Conservation (phyloP, 2,797 vertebrate species). For the Cephalopachus bancanus region DNA sequence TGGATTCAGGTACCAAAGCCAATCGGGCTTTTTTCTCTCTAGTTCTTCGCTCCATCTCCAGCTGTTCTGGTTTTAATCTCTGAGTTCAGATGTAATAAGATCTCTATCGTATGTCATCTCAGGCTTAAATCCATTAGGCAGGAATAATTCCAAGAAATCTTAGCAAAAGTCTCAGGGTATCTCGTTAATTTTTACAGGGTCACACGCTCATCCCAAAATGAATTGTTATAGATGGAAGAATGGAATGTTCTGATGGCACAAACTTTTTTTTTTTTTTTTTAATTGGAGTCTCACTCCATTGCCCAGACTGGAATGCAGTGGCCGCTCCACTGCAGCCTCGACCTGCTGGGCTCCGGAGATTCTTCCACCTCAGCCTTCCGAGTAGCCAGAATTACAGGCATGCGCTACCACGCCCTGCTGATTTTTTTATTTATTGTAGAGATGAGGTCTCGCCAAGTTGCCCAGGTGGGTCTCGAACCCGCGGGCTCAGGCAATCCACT, state of each 20-base stretch:
- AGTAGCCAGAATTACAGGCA: no score
- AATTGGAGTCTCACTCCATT: no score
- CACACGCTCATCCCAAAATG: not conserved
- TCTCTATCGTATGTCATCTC: not conserved
- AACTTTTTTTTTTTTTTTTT: not conserved
- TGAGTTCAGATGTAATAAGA: not conserved
- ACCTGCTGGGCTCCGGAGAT: no score
- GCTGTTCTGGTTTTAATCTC: not conserved
- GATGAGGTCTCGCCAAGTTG: no score
- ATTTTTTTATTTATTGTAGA: no score
- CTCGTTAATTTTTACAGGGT: not conserved
- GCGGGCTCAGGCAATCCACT: no score
- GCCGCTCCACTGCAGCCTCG: no score
- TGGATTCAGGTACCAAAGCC: not conserved
- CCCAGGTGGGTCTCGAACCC: no score
- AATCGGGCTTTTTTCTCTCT: not conserved
- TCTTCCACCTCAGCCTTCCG: no score
- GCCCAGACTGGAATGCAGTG: no score
- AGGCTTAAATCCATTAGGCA: conserved; percentile 9
- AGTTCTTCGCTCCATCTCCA: not conserved
- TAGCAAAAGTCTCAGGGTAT: not conserved
- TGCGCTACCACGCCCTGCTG: no score
- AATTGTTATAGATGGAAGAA: not conserved
- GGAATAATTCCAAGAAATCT: not conserved
- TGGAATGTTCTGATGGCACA: not conserved